These are phyloP conservation scores for Oryctolagus cuniculus DNA, from an alignment of 2,113 vertebrate genomes.

Conservation along the genomic window mOryCun1.1 NC_091452.1:21582501-21583000, in stretches of 20 bases:
- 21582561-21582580: conserved; percentile 33
- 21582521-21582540: conserved; percentile 28
- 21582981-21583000: background rate
- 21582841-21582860: background rate
- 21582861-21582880: background rate
- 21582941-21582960: background rate
- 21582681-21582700: background rate
- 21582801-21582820: background rate
- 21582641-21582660: conserved; percentile 46
- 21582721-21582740: conserved; percentile 15
- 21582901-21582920: background rate
- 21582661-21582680: background rate
- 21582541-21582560: background rate
- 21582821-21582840: background rate
- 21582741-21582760: background rate
- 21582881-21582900: background rate
- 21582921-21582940: background rate
- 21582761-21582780: background rate
- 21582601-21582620: background rate
- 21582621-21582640: conserved; percentile 36
- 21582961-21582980: background rate
- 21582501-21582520: conserved; percentile 43
- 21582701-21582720: background rate
- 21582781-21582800: background rate
- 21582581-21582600: conserved; percentile 36